phyloP scores from a whole-genome alignment of 2,888 invertebrate genomes.

The Caenorhabditis sp. region DNA sequence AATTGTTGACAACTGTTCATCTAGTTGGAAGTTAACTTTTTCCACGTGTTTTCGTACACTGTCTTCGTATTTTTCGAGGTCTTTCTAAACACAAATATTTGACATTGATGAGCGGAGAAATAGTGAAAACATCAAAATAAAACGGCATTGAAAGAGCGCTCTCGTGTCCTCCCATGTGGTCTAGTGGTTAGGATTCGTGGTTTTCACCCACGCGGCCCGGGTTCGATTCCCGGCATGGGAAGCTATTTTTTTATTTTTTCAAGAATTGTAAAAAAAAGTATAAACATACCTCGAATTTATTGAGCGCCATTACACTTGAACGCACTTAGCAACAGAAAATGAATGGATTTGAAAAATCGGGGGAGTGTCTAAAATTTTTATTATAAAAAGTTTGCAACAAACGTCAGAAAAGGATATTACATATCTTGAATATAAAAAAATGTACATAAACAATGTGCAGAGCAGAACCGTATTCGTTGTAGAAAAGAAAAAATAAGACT shows the following conservation, averaged over 20 bases:
- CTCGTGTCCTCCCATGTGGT: conserved; percentile 58
- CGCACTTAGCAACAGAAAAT: neutral
- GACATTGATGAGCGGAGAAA: neutral
- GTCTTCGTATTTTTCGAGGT: conserved; percentile 31
- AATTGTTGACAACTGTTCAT: conserved; percentile 16
- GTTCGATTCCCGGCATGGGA: conserved; percentile 69
- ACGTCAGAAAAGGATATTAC: neutral
- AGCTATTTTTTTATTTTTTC: conserved; percentile 31
- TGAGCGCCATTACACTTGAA: neutral
- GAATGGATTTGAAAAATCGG: neutral
- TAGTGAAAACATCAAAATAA: no score
- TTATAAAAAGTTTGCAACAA: neutral
- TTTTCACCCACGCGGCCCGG: conserved; percentile 68
- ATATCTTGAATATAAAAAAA: neutral
- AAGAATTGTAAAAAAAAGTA: neutral
- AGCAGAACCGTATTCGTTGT: neutral
- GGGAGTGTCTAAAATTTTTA: neutral
- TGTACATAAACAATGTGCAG: neutral
- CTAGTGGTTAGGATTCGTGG: conserved; percentile 68
- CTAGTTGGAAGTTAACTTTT: conserved; percentile 27
- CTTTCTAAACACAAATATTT: conserved; percentile 12
- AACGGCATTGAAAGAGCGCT: no score
- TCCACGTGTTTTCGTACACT: conserved; percentile 32
- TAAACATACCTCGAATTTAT: neutral
- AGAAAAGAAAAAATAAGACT: neutral